Conservation (phyloP, 2,113 vertebrate genomes). For the Suncus etruscus region DNA sequence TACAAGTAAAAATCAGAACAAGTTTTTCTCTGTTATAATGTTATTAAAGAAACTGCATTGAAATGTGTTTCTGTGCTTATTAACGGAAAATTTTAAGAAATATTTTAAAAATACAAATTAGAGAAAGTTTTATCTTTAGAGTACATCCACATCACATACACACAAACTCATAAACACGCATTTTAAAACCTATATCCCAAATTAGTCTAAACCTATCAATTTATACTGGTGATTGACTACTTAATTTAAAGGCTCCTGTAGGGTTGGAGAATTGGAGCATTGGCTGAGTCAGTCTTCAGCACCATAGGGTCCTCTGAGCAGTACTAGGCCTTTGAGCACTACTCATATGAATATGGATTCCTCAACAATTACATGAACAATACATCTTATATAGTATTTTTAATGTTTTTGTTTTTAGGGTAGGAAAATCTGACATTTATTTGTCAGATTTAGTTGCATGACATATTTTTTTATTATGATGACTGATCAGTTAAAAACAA, state of each 20-base stretch:
- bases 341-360: too few relatives aligned
- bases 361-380: too few relatives aligned
- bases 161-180: not conserved
- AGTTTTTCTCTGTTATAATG: not conserved
- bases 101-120: conserved; percentile 50
- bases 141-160: not conserved
- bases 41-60: not conserved
- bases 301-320: too few relatives aligned
- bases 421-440: conserved; percentile 29
- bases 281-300: too few relatives aligned
- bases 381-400: too few relatives aligned
- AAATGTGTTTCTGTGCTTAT: conserved; percentile 49
- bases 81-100: conserved; percentile 44
- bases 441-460: conserved; percentile 52
- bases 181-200: conserved; percentile 62
- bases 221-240: conserved; percentile 53
- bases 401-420: not conserved
- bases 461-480: not conserved
- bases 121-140: conserved; percentile 61
- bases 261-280: too few relatives aligned
- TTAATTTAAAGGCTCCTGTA: conserved; percentile 46
- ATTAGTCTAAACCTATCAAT: conserved; percentile 50
- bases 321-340: too few relatives aligned
- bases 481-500: conserved; percentile 25
- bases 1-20: not conserved